These are phyloP conservation scores for Epizoanthus ramosus DNA, from an alignment of 92 coral and sea anemone genomes.

Conservation along the genomic window DNA sequence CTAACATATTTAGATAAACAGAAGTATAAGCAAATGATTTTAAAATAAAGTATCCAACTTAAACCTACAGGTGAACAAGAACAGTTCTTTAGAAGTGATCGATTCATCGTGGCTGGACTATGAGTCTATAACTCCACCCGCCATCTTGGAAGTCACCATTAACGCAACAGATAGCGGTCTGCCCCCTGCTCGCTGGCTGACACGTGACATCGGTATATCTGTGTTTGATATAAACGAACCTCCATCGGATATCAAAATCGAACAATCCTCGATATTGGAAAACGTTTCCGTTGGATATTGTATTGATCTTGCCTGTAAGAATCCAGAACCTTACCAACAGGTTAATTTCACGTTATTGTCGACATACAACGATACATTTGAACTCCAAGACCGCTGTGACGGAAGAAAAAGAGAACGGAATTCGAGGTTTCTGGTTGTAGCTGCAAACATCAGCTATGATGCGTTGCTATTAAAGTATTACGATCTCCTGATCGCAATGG, in stretches of 20 bases:
- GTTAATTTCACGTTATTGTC: slow-evolving; percentile 61
- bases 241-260: slow-evolving; percentile 59
- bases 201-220: slow-evolving; percentile 60
- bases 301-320: slow-evolving; percentile 66
- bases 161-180: slow-evolving; percentile 77
- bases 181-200: slow-evolving; percentile 56
- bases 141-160: slow-evolving; percentile 62
- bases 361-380: slow-evolving; percentile 57
- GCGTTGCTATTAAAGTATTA: not conserved
- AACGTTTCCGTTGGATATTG: slow-evolving; percentile 67
- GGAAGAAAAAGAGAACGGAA: slow-evolving; percentile 72
- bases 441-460: slow-evolving; percentile 19
- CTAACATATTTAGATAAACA: too few species aligned
- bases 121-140: slow-evolving; percentile 67
- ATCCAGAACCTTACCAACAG: slow-evolving; percentile 78
- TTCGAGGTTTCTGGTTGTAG: slow-evolving; percentile 36
- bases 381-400: slow-evolving; percentile 60
- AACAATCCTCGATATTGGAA: slow-evolving; percentile 67
- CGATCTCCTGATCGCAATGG: slow-evolving; percentile 14
- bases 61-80: slow-evolving; percentile 60
- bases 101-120: slow-evolving; percentile 76
- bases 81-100: slow-evolving; percentile 60
- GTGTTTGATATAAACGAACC: slow-evolving; percentile 80
- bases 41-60: not conserved
- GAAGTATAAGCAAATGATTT: not conserved